Evolutionary conservation across 2,797 vertebrate genomes (phyloP), one percentile per base, ranked within the genome.

Genomic region (Chelon labrosus): DNA sequence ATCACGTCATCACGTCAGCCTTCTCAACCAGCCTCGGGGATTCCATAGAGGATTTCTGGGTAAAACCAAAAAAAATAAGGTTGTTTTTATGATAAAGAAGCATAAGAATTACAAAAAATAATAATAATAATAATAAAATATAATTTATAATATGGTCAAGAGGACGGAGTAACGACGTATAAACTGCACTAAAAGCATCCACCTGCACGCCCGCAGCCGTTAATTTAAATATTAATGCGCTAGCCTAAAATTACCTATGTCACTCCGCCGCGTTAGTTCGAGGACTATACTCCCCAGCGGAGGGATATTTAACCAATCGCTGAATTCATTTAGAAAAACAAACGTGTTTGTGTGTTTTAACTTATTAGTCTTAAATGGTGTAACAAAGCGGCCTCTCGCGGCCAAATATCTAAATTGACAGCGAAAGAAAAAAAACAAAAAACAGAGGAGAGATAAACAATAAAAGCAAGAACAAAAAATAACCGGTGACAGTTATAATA

Each of bases 41-140:
- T 90, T 87, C 91, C 92, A 90, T 90, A 85, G 80, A 91, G 79
- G 87, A 84, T 83, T 84, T 84, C 77, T 85, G 77, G 49, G 59
- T 22, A 70, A 72, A 70, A 72, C n/a, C 71, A 25, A 61, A 52
- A 69, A 63, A 39, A 46, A 19, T 20, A 0, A 35, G 12, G 10
- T 1, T 38, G 35, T 54, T 14, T 51, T 57, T 46, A 65, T 58
- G 14, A 63, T 12, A 19, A 6, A 60, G 7, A 70, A 60, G 7
- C 65, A 1, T 2, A 27, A 16, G 2, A 5, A 27, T 0, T 6
- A 1, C 2, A 27, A 16, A 7, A 5, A 27, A 57, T 3, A 41
- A 7, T 4, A 1, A 27, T 25, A 13, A 12, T 5, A 49, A 7
- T 22, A 53, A n/a, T 61, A 54, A 31, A 20, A 10, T 8, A 3